A percentile compares a stretch with the other conserved stretches of the same genome.
These are phyloP conservation scores for Spodoptera litura DNA, from an alignment of 1,140 invertebrate genomes.

Conservation along the genomic window DNA sequence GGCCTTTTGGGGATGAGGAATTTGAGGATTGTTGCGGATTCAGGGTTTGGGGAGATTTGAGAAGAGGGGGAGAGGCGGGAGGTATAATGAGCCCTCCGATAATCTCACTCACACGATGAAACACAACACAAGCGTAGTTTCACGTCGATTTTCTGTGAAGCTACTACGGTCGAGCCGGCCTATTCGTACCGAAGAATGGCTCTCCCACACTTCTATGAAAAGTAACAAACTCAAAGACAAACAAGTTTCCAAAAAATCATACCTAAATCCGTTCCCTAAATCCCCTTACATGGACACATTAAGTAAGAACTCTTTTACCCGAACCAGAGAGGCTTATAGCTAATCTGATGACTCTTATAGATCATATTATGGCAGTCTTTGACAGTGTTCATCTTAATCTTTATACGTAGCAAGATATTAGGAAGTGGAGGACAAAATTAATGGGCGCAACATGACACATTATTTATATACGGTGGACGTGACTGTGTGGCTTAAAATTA, in stretches of 20 bases:
- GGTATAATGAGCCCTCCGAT: too few species aligned
- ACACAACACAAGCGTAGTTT: too few species aligned
- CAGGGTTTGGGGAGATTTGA: too few species aligned
- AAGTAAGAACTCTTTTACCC: slow-evolving; percentile 28
- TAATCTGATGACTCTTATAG: slow-evolving; percentile 35
- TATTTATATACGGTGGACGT: background rate
- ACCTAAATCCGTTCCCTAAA: background rate
- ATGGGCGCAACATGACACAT: background rate
- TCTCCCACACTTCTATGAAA: too few species aligned
- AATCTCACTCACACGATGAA: too few species aligned
- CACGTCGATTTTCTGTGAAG: too few species aligned
- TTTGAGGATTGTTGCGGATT: too few species aligned
- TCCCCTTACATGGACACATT: slow-evolving; percentile 12
- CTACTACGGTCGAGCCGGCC: too few species aligned
- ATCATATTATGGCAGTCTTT: slow-evolving; percentile 35
- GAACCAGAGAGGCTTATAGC: slow-evolving; percentile 6
- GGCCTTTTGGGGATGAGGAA: too few species aligned
- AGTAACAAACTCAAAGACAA: background rate
- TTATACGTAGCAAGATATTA: slow-evolving; percentile 37
- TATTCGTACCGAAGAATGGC: too few species aligned
- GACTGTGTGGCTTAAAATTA: too few species aligned
- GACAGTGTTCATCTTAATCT: slow-evolving; percentile 30
- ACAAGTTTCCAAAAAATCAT: background rate
- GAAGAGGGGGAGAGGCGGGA: too few species aligned
- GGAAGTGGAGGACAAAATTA: slow-evolving; percentile 20